Evolutionary conservation across 2,113 vertebrate genomes (phyloP).

Genomic region (Hypomesus transpacificus): DNA sequence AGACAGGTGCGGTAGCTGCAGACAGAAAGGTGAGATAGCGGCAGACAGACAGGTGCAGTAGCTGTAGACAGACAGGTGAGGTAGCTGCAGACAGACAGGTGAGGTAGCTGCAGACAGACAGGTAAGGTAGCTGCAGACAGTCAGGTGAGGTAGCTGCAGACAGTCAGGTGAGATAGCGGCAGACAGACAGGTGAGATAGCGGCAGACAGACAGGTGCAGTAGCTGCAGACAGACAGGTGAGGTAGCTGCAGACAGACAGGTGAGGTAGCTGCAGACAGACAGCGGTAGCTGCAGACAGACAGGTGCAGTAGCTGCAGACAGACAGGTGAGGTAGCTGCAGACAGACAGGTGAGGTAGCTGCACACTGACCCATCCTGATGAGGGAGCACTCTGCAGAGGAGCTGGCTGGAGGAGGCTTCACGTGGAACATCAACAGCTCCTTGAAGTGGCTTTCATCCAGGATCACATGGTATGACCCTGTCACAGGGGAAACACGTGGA

Average conservation of each 20-base stretch:
- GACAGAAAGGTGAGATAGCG: too few species aligned
- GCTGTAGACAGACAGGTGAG: background rate
- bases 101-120: background rate
- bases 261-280: too few species aligned
- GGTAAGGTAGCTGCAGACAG: background rate
- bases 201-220: too few species aligned
- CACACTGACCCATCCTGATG: constrained; percentile 91
- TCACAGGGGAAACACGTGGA: background rate
- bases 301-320: too few species aligned
- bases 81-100: background rate
- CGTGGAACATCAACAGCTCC: constrained; percentile 86
- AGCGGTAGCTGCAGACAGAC: too few species aligned
- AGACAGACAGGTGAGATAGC: too few species aligned
- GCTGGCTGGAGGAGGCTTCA: constrained; percentile 89
- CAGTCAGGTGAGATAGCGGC: too few species aligned
- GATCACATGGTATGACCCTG: constrained; percentile 89
- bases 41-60: constrained; percentile 61
- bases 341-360: too few species aligned
- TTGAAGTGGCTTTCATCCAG: constrained; percentile 95
- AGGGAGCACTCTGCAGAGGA: constrained; percentile 90
- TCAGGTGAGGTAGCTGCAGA: background rate
- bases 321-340: too few species aligned
- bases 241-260: too few species aligned
- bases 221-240: too few species aligned
- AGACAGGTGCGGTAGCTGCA: too few species aligned